These are phyloP conservation scores for Norana najaformis DNA, from an alignment of 2,888 invertebrate genomes.

Conservation along the genomic window DNA sequence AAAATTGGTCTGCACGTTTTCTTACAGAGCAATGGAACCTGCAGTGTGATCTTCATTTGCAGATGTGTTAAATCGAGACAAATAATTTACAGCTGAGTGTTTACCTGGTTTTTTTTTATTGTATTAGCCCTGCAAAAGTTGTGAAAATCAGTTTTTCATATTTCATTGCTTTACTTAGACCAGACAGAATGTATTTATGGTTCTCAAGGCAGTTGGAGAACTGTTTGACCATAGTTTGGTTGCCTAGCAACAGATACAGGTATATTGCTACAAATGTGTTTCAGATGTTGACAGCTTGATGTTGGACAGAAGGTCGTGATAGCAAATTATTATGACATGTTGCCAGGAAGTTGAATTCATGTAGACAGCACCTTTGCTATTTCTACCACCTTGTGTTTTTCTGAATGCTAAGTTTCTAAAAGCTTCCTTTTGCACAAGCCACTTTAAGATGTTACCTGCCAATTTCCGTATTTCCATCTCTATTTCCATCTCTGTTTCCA, in stretches of 20 bases:
- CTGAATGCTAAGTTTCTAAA: no score
- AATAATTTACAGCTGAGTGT: no score
- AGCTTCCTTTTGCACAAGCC: no score
- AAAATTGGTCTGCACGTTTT: no score
- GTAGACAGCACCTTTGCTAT: background rate
- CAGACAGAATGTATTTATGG: background rate
- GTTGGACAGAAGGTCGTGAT: background rate
- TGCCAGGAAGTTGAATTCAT: background rate
- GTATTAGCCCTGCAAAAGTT: background rate
- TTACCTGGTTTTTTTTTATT: no score
- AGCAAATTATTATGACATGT: background rate
- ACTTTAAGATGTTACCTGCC: background rate
- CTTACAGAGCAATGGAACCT: no score
- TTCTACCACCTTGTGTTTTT: background rate
- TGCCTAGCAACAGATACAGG: background rate
- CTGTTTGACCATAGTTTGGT: background rate
- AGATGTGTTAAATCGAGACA: no score
- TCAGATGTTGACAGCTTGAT: background rate
- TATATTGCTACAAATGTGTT: background rate
- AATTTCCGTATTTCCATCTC: background rate
- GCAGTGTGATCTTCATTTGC: no score
- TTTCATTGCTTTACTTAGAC: background rate
- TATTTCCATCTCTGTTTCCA: background rate
- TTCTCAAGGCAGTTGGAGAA: background rate
- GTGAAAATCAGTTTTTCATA: background rate